Evolutionary conservation across 2,888 invertebrate genomes (phyloP).

Genomic region (Ennomos erosarius): DNA sequence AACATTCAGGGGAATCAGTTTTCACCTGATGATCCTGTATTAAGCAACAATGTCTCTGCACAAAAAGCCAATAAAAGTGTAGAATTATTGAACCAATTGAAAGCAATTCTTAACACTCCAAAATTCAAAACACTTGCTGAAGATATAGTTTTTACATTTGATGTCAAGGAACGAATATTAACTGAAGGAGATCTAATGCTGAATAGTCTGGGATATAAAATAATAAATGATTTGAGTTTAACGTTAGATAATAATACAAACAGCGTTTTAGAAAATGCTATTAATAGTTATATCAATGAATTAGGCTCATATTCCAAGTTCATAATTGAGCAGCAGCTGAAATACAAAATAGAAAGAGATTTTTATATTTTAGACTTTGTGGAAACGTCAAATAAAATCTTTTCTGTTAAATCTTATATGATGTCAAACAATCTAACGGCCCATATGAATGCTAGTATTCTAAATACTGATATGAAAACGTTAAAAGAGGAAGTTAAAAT

Average conservation of each 20-base stretch:
- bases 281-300: background rate
- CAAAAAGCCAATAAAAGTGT: too few relatives aligned
- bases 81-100: too few relatives aligned
- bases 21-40: too few relatives aligned
- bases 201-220: too few relatives aligned
- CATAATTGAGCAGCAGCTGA: background rate
- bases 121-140: background rate
- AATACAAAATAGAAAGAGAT: conserved; percentile 6
- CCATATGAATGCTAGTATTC: background rate
- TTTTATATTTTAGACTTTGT: conserved; percentile 11
- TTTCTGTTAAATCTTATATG: background rate
- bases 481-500: conserved; percentile 1
- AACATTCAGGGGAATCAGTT: background rate
- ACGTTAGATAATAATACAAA: too few relatives aligned
- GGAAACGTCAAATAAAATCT: conserved; percentile 7
- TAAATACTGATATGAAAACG: background rate
- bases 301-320: conserved; percentile 5
- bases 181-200: background rate
- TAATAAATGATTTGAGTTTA: too few relatives aligned
- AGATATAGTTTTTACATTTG: background rate
- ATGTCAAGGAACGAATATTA: background rate
- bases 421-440: background rate
- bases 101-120: too few relatives aligned
- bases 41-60: too few relatives aligned
- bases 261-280: background rate